phyloP scores from a whole-genome alignment of 2,113 vertebrate species.

The Xiphorhynchus elegans region DNA sequence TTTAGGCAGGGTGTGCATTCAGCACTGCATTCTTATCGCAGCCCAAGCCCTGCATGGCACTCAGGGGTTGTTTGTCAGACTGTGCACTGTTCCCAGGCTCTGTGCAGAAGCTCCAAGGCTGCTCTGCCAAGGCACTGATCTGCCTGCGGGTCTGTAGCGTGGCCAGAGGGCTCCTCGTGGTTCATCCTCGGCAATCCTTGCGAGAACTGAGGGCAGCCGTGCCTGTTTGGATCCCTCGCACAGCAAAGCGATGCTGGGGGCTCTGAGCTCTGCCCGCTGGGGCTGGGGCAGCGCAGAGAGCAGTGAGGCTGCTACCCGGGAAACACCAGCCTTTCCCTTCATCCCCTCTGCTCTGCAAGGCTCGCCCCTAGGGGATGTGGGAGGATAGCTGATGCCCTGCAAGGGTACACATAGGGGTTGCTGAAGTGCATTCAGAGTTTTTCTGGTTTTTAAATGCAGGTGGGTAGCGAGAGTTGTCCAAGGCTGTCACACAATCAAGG shows the following conservation, averaged over 20 bases:
- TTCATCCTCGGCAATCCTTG: neutral
- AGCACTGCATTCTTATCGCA: neutral
- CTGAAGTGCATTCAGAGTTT: neutral
- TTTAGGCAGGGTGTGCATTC: too few species aligned
- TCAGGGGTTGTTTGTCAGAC: neutral
- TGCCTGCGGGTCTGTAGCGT: neutral
- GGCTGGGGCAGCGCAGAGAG: neutral
- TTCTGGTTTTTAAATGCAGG: neutral
- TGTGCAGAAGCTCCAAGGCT: neutral
- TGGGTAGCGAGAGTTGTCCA: neutral
- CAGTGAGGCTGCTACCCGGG: fast-evolving
- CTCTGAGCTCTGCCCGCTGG: neutral
- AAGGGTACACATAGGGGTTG: neutral
- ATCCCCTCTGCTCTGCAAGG: neutral
- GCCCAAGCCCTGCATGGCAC: fast-evolving
- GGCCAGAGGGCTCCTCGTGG: neutral
- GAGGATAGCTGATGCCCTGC: neutral
- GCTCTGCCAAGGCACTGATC: neutral
- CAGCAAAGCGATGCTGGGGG: neutral
- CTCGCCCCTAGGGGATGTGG: neutral
- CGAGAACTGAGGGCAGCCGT: neutral
- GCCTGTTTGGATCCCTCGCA: neutral
- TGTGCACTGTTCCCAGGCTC: too few species aligned
- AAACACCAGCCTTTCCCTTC: neutral
- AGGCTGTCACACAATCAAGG: neutral